These are phyloP conservation scores for Sebastolobus altivelis DNA, from an alignment of 2,797 vertebrate genomes.

Conservation along the genomic window DNA sequence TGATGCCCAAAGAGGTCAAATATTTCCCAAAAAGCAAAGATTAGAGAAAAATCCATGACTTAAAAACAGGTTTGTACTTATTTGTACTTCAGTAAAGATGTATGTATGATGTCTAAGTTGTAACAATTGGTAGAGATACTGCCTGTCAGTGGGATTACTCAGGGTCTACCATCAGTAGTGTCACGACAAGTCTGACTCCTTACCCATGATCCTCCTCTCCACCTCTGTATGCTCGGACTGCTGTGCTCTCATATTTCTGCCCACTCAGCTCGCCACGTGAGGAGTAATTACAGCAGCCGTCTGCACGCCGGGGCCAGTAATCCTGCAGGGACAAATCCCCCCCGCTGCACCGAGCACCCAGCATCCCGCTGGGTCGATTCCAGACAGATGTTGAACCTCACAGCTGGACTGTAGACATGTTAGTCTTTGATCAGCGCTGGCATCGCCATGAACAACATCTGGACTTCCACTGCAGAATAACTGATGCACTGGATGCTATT, in stretches of 20 bases:
- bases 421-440: constrained; percentile 12
- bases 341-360: background rate
- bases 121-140: too few relatives aligned
- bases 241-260: constrained; percentile 1
- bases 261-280: constrained; percentile 58
- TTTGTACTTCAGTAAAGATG: too few relatives aligned
- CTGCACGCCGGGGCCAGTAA: constrained; percentile 36
- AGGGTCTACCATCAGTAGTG: background rate
- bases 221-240: constrained; percentile 7
- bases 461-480: background rate
- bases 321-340: constrained; percentile 54
- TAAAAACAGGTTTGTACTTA: too few relatives aligned
- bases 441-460: constrained; percentile 27
- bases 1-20: too few relatives aligned
- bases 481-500: background rate
- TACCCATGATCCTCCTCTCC: constrained; percentile 39
- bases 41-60: too few relatives aligned
- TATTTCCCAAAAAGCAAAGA: too few relatives aligned
- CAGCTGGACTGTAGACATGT: constrained; percentile 42
- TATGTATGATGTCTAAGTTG: too few relatives aligned
- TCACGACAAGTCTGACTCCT: constrained; percentile 17
- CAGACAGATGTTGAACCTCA: constrained; percentile 59
- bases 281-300: constrained; percentile 48
- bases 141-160: too few relatives aligned
- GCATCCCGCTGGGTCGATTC: constrained; percentile 20